phyloP scores from a whole-genome alignment of 2,113 vertebrate genomes.

The Nansenia antarctica region DNA sequence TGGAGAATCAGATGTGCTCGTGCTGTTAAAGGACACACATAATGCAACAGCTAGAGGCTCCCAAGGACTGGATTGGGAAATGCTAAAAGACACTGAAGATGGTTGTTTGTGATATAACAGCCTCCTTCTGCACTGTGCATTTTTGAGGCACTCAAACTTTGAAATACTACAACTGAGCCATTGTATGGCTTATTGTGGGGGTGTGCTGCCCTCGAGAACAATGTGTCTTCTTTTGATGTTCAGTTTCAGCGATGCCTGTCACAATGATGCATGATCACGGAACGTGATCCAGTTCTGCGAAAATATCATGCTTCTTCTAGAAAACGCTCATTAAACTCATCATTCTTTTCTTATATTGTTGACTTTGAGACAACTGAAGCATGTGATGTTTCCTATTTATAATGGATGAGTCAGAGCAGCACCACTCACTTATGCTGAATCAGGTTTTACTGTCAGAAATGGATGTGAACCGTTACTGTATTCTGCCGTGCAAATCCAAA shows the following conservation, averaged over 20 bases:
- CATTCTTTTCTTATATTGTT: slow-evolving; percentile 11
- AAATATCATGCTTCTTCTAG: slow-evolving; percentile 15
- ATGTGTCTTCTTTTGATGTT: no score
- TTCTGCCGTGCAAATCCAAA: not conserved
- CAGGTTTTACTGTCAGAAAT: not conserved
- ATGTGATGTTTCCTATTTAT: slow-evolving; percentile 18
- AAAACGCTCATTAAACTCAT: slow-evolving; percentile 26
- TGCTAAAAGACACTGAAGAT: no score
- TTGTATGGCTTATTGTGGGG: no score
- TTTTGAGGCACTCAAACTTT: no score
- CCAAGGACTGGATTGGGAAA: no score
- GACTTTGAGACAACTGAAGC: not conserved
- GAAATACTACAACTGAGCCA: no score
- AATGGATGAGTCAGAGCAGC: slow-evolving; percentile 22
- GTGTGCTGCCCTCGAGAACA: no score
- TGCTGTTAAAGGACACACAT: no score
- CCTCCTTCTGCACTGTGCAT: no score
- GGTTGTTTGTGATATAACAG: no score
- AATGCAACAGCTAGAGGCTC: no score
- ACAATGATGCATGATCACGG: slow-evolving; percentile 14
- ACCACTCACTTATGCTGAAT: slow-evolving; percentile 7
- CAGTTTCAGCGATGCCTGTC: slow-evolving; percentile 16
- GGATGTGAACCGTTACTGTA: not conserved
- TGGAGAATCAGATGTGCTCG: no score
- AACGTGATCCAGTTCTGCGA: not conserved